Conservation (phyloP, 2,113 vertebrate species). For the Platanista minor region DNA sequence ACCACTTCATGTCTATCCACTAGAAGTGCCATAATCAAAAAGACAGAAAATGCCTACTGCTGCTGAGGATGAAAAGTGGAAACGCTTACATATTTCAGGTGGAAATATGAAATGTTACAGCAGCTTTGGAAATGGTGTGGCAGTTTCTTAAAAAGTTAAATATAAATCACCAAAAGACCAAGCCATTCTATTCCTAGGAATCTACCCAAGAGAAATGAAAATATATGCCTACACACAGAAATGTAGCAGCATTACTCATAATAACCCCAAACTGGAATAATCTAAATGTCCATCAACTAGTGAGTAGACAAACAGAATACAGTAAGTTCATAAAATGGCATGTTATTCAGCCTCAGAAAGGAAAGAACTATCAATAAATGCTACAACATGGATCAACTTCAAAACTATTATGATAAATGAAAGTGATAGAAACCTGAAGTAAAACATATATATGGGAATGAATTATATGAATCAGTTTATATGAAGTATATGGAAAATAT, state of each 20-base stretch:
- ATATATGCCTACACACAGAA: not conserved
- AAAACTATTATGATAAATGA: not conserved
- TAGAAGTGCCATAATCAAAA: not conserved
- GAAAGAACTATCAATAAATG: not conserved
- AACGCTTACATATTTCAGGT: not conserved
- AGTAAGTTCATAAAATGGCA: not conserved
- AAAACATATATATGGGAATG: not conserved
- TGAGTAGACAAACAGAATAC: not conserved
- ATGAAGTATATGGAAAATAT: not conserved
- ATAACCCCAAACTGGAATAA: not conserved
- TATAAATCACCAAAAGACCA: not conserved
- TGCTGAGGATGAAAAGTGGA: not conserved
- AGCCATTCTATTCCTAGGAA: not conserved
- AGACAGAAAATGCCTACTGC: not conserved
- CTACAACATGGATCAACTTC: not conserved
- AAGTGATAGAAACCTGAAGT: not conserved
- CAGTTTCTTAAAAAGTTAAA: not conserved
- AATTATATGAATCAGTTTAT: not conserved
- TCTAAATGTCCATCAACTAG: not conserved
- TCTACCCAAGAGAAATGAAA: not conserved
- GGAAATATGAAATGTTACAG: not conserved
- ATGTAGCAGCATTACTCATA: not conserved
- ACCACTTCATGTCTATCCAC: not conserved
- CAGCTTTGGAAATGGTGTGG: not conserved
- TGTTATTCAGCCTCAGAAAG: not conserved